phyloP scores from a whole-genome alignment of 2,113 vertebrate species.

The Genyomyrus donnyi region DNA sequence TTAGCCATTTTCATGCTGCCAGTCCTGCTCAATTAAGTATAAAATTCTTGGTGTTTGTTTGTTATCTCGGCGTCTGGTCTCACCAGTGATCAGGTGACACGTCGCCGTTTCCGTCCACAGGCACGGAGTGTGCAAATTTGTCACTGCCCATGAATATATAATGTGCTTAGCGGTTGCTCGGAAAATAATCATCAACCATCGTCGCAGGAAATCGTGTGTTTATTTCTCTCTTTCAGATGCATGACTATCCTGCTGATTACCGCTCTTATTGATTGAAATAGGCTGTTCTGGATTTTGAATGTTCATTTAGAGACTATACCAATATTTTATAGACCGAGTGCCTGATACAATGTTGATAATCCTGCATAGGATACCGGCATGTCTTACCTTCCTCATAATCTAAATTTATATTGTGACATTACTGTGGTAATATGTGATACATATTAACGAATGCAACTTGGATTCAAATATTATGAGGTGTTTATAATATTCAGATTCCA shows the following conservation, averaged over 20 bases:
- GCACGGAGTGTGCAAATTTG: constrained; percentile 19
- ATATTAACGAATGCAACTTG: background rate
- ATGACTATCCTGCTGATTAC: constrained; percentile 17
- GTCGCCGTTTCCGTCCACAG: constrained; percentile 19
- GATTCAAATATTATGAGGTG: background rate
- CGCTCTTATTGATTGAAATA: background rate
- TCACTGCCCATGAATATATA: constrained; percentile 31
- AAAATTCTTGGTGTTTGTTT: background rate
- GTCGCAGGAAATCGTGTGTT: constrained; percentile 27
- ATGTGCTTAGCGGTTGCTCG: too few relatives aligned
- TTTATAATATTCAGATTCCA: background rate
- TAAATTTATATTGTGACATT: background rate
- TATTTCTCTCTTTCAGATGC: constrained; percentile 16
- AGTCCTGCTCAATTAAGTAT: background rate
- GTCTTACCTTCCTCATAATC: background rate
- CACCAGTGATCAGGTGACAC: background rate
- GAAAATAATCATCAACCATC: constrained; percentile 30
- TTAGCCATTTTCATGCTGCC: background rate
- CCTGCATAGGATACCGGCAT: background rate
- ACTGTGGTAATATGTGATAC: background rate
- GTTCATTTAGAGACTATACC: background rate
- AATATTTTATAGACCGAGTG: background rate
- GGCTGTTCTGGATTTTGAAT: background rate
- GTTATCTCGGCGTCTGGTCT: background rate
- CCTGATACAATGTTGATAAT: background rate